Conservation (phyloP, 2,888 invertebrate genomes). For the Drosophila mulleri region DNA sequence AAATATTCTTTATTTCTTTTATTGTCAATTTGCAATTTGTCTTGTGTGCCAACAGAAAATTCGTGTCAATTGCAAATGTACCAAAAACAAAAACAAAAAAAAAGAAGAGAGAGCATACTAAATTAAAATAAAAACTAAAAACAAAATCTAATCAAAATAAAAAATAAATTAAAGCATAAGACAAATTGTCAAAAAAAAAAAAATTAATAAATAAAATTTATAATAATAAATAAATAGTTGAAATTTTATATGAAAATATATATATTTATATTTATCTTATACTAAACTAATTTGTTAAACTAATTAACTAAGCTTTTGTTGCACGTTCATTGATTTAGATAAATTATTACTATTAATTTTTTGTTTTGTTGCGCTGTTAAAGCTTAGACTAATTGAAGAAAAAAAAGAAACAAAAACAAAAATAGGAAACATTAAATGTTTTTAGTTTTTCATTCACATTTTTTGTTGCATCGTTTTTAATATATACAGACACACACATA, state of each 20-base stretch:
- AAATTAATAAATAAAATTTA: slow-evolving; percentile 7
- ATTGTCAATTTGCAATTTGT: slow-evolving; percentile 59
- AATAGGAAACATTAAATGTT: slow-evolving; percentile 53
- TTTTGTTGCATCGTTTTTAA: slow-evolving; percentile 77
- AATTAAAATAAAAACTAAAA: slow-evolving; percentile 2
- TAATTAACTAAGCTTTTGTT: slow-evolving; percentile 73
- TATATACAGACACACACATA: slow-evolving; percentile 4
- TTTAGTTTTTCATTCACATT: slow-evolving; percentile 36
- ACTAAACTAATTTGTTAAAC: slow-evolving; percentile 64
- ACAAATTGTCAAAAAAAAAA: slow-evolving; percentile 65
- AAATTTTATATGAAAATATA: slow-evolving; percentile 44
- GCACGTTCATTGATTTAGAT: slow-evolving; percentile 64
- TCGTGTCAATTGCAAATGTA: slow-evolving; percentile 70
- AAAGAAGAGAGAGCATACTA: not conserved
- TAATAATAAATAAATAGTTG: slow-evolving; percentile 45
- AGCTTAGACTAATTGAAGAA: slow-evolving; percentile 61
- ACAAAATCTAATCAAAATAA: slow-evolving; percentile 14
- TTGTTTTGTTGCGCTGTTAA: slow-evolving; percentile 62
- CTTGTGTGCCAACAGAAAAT: slow-evolving; percentile 53
- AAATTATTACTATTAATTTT: slow-evolving; percentile 67
- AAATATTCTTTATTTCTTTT: not conserved
- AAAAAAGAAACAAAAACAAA: slow-evolving; percentile 21
- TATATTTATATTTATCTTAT: slow-evolving; percentile 48
- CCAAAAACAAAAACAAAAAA: slow-evolving; percentile 19
- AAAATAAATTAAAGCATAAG: slow-evolving; percentile 32